phyloP scores from a whole-genome alignment of 1,140 invertebrate genomes.

The Drosophila mojavensis region DNA sequence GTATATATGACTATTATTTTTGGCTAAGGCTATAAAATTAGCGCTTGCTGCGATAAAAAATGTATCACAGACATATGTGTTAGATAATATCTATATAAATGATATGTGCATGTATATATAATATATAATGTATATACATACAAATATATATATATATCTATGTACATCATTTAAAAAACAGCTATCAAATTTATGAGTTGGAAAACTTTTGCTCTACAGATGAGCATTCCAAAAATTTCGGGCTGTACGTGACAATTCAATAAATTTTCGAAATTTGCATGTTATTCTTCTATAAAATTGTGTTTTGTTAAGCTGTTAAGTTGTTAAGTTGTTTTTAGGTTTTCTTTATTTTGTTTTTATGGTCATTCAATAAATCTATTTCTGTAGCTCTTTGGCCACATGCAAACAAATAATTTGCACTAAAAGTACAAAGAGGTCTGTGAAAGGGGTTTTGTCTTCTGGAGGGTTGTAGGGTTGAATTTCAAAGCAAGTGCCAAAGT shows the following conservation, averaged over 20 bases:
- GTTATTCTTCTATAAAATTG: conserved; percentile 35
- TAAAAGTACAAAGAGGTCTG: conserved; percentile 44
- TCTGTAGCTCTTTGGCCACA: conserved; percentile 39
- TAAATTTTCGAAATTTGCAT: conserved; percentile 26
- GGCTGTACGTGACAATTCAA: conserved; percentile 36
- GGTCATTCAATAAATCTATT: conserved; percentile 66
- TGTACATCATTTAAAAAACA: background rate
- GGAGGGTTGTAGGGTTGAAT: conserved; percentile 1
- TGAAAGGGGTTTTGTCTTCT: background rate
- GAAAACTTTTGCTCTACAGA: conserved; percentile 38
- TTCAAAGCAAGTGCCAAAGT: conserved; percentile 7
- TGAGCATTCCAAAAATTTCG: conserved; percentile 20
- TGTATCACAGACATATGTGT: background rate
- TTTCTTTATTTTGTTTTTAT: conserved; percentile 28
- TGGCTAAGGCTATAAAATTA: conserved; percentile 30
- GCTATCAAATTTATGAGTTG: conserved; percentile 48
- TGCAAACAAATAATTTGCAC: conserved; percentile 74
- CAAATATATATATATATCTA: background rate
- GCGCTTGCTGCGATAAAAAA: conserved; percentile 25
- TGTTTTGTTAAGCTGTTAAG: conserved; percentile 26
- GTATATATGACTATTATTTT: conserved; percentile 50
- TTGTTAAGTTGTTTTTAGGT: conserved; percentile 7
- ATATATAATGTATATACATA: background rate
- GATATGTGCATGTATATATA: conserved; percentile 15
- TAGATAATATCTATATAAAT: conserved; percentile 9